A percentile compares a stretch with the other conserved stretches of the same genome.
Evolutionary conservation across 2,888 invertebrate species (phyloP).

Genomic region (Altica lythri): DNA sequence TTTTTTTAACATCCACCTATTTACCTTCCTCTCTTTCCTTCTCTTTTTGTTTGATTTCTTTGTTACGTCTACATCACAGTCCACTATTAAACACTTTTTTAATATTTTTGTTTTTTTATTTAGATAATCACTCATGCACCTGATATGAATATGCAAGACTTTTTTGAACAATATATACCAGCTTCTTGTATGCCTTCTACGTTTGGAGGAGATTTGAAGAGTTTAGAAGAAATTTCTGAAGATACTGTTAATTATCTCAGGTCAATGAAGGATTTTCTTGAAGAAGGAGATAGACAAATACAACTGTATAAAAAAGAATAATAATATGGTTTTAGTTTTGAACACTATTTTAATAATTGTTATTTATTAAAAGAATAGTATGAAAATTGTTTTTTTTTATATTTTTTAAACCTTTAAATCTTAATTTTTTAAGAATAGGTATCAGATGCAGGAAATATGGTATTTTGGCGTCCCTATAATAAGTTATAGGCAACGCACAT

Average conservation of each 20-base stretch:
- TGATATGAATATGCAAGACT: conserved; percentile 60
- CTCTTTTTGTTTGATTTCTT: too few species aligned
- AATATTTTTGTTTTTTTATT: conserved; percentile 25
- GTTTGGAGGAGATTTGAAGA: conserved; percentile 64
- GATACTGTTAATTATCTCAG: conserved; percentile 52
- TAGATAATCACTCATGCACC: conserved; percentile 67
- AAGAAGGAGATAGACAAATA: conserved; percentile 49
- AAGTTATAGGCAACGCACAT: too few species aligned
- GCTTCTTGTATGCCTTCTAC: conserved; percentile 58
- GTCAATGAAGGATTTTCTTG: conserved; percentile 46
- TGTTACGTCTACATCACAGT: too few species aligned
- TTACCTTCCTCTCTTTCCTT: too few species aligned
- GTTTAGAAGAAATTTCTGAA: conserved; percentile 62
- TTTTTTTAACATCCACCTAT: too few species aligned
- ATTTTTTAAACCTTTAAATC: too few species aligned
- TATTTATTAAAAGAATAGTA: too few species aligned
- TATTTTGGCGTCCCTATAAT: too few species aligned
- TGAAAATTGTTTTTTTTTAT: too few species aligned
- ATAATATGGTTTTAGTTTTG: neutral
- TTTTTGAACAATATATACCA: conserved; percentile 61
- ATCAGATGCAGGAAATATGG: too few species aligned
- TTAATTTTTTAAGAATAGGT: too few species aligned
- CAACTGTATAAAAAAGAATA: conserved; percentile 48
- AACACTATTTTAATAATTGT: neutral
- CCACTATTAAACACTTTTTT: too few species aligned